Evolutionary conservation across 2,113 vertebrate genomes (phyloP).

Genomic region (Crocuta crocuta): DNA sequence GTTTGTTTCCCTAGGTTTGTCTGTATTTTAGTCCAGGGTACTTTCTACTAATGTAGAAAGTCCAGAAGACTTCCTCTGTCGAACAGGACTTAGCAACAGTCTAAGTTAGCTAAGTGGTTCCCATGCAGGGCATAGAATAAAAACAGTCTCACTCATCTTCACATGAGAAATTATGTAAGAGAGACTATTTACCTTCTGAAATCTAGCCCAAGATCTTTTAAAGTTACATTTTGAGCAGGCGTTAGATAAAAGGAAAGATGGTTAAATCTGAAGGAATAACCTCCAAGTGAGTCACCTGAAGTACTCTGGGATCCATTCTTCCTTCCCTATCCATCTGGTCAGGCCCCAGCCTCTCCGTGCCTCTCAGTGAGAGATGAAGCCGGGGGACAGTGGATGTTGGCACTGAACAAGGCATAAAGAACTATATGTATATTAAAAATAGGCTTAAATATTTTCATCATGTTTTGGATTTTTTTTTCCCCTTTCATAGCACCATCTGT

Average conservation of each 20-base stretch:
- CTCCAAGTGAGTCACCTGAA: too few relatives aligned
- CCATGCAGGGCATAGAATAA: not conserved
- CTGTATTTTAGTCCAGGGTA: not conserved
- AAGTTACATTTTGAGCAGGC: not conserved
- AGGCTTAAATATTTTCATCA: not conserved
- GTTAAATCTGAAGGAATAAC: not conserved
- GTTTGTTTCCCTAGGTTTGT: not conserved
- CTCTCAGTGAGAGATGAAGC: not conserved
- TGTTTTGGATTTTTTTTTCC: not conserved
- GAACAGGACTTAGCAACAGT: not conserved
- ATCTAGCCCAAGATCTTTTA: not conserved
- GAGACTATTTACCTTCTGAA: not conserved
- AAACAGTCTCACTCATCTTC: not conserved
- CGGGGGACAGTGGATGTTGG: not conserved
- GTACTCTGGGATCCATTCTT: not conserved
- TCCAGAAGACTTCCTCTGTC: not conserved
- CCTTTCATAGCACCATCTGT: slow-evolving; percentile 87
- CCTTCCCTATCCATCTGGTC: not conserved
- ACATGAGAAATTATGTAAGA: not conserved
- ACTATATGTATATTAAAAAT: not conserved
- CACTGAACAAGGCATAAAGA: not conserved
- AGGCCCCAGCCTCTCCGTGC: not conserved
- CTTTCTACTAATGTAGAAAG: not conserved
- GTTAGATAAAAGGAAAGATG: not conserved
- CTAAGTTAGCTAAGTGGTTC: not conserved